These are phyloP conservation scores for Ectobius pallidus DNA, from an alignment of 2,888 invertebrate genomes.

Conservation along the genomic window DNA sequence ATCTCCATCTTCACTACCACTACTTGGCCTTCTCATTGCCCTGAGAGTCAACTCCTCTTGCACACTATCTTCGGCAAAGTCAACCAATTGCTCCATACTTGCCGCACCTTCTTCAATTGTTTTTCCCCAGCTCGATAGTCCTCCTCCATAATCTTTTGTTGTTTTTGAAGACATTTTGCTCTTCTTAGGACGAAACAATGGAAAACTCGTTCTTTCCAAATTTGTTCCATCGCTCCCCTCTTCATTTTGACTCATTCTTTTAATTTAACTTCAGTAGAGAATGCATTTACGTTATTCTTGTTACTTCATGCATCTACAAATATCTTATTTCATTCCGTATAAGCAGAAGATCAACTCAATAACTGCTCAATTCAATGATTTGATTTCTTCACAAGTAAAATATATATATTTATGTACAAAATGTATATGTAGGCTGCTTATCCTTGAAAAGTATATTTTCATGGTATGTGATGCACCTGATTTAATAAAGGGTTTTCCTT, in stretches of 20 bases:
- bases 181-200: constrained; percentile 39
- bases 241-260: constrained; percentile 42
- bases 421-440: constrained; percentile 29
- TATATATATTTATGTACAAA: constrained; percentile 31
- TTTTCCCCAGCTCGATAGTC: constrained; percentile 6
- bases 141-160: constrained; percentile 15
- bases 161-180: constrained; percentile 32
- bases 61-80: constrained; percentile 10
- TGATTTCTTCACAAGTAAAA: constrained; percentile 12
- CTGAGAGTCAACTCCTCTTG: constrained; percentile 21
- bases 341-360: constrained; percentile 14
- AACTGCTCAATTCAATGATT: not conserved
- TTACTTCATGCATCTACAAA: constrained; percentile 9
- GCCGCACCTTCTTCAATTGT: not conserved
- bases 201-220: constrained; percentile 38
- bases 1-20: constrained; percentile 20
- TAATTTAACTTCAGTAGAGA: constrained; percentile 23
- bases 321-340: constrained; percentile 13
- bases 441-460: constrained; percentile 24
- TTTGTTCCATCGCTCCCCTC: constrained; percentile 35
- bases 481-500: constrained; percentile 33
- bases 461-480: constrained; percentile 28
- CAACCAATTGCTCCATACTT: constrained; percentile 14
- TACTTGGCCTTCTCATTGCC: constrained; percentile 6
- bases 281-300: constrained; percentile 30